These are phyloP conservation scores for Bos javanicus DNA, from an alignment of 2,113 vertebrate species.

Conservation along the genomic window DNA sequence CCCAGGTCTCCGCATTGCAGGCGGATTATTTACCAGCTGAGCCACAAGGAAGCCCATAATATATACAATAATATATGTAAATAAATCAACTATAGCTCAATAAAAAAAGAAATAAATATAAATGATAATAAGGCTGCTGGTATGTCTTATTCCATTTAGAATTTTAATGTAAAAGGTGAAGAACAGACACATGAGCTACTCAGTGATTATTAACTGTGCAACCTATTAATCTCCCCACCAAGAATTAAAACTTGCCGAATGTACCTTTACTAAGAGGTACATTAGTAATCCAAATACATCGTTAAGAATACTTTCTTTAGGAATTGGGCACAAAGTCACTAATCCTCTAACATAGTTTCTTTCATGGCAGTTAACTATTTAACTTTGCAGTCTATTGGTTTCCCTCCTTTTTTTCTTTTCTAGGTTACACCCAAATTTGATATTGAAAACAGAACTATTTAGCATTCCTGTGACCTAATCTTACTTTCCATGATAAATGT, in stretches of 20 bases:
- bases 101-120: not conserved
- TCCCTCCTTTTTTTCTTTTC: not conserved
- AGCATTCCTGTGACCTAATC: constrained; percentile 13
- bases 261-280: not conserved
- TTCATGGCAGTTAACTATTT: not conserved
- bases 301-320: not conserved
- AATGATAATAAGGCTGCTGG: not conserved
- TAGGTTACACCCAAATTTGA: constrained; percentile 15
- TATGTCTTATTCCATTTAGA: not conserved
- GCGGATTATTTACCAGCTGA: no score
- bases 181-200: not conserved
- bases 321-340: not conserved
- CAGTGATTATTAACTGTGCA: not conserved
- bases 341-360: not conserved
- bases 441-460: not conserved
- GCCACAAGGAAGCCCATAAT: not conserved
- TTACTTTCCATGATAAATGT: constrained; percentile 13
- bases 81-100: not conserved
- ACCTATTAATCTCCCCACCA: not conserved
- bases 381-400: not conserved
- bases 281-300: not conserved
- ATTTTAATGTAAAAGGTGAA: not conserved
- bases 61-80: not conserved
- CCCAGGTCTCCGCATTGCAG: no score
- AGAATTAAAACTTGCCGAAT: not conserved